These are phyloP conservation scores for Eupithecia subfuscata DNA, from an alignment of 2,888 invertebrate genomes.

Conservation along the genomic window DNA sequence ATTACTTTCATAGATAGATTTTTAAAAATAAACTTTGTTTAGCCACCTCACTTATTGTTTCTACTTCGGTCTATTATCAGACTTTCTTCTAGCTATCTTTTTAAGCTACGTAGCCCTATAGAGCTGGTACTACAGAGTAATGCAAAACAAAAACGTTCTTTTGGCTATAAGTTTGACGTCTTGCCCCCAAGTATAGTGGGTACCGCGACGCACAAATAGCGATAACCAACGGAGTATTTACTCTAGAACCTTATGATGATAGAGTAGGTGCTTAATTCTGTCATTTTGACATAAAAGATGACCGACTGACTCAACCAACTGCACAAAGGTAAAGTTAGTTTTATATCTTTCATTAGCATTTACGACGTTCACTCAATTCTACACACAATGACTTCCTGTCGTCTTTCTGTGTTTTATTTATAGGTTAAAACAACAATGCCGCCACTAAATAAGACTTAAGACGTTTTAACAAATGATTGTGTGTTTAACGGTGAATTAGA, in stretches of 20 bases:
- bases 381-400: constrained; percentile 23
- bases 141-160: background rate
- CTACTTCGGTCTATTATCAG: background rate
- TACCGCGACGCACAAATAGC: background rate
- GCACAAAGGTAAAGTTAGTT: background rate
- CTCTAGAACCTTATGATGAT: background rate
- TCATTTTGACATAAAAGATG: background rate
- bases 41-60: background rate
- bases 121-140: background rate
- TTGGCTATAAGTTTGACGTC: background rate
- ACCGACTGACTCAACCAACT: background rate
- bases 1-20: too few relatives aligned
- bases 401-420: constrained; percentile 23
- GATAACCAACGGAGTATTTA: background rate
- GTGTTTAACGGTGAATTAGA: constrained; percentile 33
- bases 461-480: constrained; percentile 34
- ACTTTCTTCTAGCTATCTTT: background rate
- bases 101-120: too few relatives aligned
- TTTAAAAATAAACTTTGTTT: background rate
- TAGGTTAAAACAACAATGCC: constrained; percentile 32
- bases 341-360: constrained; percentile 7
- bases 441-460: constrained; percentile 31
- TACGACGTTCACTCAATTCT: constrained; percentile 5
- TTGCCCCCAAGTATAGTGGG: background rate
- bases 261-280: background rate